These are phyloP conservation scores for Zootermopsis nevadensis DNA, from an alignment of 2,888 invertebrate species.

Conservation along the genomic window DNA sequence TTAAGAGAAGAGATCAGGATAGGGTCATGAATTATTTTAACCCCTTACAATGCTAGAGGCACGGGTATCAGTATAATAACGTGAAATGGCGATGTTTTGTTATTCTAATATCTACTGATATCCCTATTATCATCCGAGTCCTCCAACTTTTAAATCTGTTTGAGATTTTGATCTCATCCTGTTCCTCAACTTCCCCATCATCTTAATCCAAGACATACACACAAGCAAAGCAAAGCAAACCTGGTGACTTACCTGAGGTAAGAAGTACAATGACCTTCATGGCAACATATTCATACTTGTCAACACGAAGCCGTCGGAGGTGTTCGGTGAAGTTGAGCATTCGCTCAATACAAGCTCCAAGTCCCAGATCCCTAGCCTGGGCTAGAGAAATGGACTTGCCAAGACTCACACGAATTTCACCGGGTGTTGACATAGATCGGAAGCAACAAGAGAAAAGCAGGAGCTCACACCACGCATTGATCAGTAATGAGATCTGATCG, in stretches of 20 bases:
- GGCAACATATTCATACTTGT: conserved; percentile 96
- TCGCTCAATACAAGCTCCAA: conserved; percentile 89
- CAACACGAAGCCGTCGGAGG: conserved; percentile 86
- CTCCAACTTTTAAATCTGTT: neutral
- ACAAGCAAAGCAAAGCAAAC: neutral
- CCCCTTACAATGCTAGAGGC: too few species aligned
- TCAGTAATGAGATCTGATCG: conserved; percentile 95
- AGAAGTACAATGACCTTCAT: conserved; percentile 94
- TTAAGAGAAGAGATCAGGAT: too few species aligned
- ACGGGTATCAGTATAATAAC: too few species aligned
- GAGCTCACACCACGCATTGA: conserved; percentile 97
- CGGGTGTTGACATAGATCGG: conserved; percentile 90
- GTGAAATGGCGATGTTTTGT: too few species aligned
- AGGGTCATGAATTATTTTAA: too few species aligned
- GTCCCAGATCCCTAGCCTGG: conserved; percentile 78
- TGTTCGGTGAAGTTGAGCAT: conserved; percentile 97
- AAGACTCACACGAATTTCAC: conserved; percentile 82
- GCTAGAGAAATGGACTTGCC: conserved; percentile 74
- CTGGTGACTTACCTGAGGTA: conserved; percentile 79
- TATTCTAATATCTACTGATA: too few species aligned
- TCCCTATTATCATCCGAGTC: too few species aligned
- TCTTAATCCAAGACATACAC: too few species aligned
- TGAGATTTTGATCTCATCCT: neutral
- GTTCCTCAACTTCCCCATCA: too few species aligned
- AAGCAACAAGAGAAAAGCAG: conserved; percentile 93